Percentiles rank a stretch among this genome's conserved stretches.
Evolutionary conservation across 2,888 invertebrate genomes (phyloP).

Genomic region (Yponomeuta sedellus): DNA sequence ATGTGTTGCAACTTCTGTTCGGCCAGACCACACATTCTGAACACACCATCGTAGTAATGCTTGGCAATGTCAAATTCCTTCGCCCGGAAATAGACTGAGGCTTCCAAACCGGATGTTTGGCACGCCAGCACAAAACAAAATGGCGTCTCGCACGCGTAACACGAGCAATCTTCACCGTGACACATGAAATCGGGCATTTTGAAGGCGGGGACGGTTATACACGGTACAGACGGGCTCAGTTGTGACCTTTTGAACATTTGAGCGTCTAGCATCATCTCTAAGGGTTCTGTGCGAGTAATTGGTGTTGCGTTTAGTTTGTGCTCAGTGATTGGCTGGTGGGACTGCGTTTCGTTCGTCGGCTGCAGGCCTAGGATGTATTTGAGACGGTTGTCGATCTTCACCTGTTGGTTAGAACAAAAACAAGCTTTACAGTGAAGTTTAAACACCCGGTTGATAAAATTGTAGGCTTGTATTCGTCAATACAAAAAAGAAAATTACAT

Average conservation of each 20-base stretch:
- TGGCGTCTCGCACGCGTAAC: constrained; percentile 44
- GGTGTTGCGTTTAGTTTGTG: constrained; percentile 14
- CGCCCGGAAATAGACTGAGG: constrained; percentile 43
- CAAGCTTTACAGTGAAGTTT: neutral
- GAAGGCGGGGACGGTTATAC: constrained; percentile 33
- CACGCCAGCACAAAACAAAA: constrained; percentile 34
- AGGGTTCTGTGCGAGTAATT: constrained; percentile 20
- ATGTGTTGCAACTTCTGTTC: constrained; percentile 33
- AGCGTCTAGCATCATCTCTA: constrained; percentile 51
- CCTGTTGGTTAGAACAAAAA: constrained; percentile 29
- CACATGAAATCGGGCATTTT: constrained; percentile 40
- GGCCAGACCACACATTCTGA: constrained; percentile 31
- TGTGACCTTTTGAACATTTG: constrained; percentile 33
- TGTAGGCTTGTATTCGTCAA: no score
- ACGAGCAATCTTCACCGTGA: constrained; percentile 39
- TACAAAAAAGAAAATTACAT: no score
- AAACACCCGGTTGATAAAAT: no score
- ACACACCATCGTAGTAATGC: constrained; percentile 49
- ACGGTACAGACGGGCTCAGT: constrained; percentile 39
- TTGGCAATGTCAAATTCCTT: constrained; percentile 46
- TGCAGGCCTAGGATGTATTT: constrained; percentile 50
- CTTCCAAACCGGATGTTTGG: constrained; percentile 39
- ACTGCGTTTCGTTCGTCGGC: constrained; percentile 30
- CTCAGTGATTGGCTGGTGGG: constrained; percentile 15
- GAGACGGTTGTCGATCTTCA: constrained; percentile 49